Evolutionary conservation across 2,888 invertebrate genomes (phyloP), one percentile per base, ranked within the genome.

Genomic region (Netelia fuscicornis): DNA sequence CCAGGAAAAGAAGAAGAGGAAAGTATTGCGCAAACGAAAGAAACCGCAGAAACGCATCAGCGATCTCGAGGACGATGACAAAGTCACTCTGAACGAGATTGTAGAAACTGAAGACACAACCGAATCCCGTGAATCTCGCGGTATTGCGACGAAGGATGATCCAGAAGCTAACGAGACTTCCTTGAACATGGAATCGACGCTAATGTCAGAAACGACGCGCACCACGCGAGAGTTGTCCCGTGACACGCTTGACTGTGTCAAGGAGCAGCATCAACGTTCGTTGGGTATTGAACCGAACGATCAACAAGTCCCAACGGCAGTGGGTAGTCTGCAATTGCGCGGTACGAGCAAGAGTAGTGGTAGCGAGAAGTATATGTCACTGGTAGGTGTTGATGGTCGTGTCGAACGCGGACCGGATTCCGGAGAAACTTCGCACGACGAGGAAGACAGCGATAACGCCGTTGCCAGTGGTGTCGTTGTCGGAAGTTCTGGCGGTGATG

Each of bases 11-110:
- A 95, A 94, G 94, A 96, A 95, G 89, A 93, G 95, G 77, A 96
- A 96, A 91, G 94, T 96, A 10, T 94, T 96, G 89, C 95, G 96
- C 89, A 96, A 96, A 92, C 94, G 96, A 52, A 96, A 96, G 89
- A 96, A 96, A 92, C 94, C 94, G 2, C 93, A 93, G 65, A 94
- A 95, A 79, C 92, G 93, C 25, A 84, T 81, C 5, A 72, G 54
- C 6, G 85, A 76, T 2, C 89, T 89, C 37, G 88, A 81, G 11
- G 86, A 84, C 23, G 86, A 87, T 2, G 90, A 90, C 2, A 90
- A 88, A 78, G 84, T 85, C 2, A 83, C 89, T 13, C 87, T 89
- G 68, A 87, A 88, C 42, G 79, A 80, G 10, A 91, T 91, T 11
- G 89, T 88, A 11, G 88, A 88, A n/a, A 88, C 89, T 70, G 91